Evolutionary conservation across 2,113 vertebrate genomes (phyloP).

Genomic region (Propithecus coquereli): DNA sequence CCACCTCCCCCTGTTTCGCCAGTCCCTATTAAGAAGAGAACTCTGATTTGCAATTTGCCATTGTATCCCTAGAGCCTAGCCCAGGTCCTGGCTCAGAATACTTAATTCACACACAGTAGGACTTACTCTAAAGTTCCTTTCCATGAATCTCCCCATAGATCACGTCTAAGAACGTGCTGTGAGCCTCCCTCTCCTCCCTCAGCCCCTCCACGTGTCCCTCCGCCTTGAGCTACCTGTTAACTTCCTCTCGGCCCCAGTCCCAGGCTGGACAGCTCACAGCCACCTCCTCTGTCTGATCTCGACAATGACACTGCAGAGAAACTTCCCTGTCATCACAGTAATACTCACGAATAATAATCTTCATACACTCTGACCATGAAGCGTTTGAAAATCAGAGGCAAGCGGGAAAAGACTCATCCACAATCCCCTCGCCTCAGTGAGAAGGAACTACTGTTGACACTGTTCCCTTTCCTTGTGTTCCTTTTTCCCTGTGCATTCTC

Average conservation of each 20-base stretch:
- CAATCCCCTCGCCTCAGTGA: background rate
- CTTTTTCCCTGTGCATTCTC: background rate
- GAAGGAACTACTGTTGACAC: background rate
- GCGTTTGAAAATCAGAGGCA: background rate
- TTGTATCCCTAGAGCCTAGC: no score
- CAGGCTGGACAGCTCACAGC: background rate
- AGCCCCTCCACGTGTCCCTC: background rate
- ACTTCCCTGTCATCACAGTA: background rate
- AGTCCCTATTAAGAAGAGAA: background rate
- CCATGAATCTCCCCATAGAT: background rate
- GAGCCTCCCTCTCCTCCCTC: background rate
- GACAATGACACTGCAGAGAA: background rate
- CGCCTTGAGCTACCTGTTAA: background rate
- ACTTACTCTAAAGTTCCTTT: background rate
- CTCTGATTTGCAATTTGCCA: background rate
- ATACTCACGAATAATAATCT: background rate
- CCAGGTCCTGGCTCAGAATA: background rate
- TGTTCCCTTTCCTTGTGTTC: background rate
- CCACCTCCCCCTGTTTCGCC: background rate
- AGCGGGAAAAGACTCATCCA: background rate
- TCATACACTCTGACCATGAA: background rate
- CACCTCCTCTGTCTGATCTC: background rate
- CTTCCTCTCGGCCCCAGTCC: background rate
- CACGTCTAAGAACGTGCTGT: no score
- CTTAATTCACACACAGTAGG: background rate